Conservation (phyloP, 2,797 vertebrate genomes). For the Tachyglossus aculeatus region DNA sequence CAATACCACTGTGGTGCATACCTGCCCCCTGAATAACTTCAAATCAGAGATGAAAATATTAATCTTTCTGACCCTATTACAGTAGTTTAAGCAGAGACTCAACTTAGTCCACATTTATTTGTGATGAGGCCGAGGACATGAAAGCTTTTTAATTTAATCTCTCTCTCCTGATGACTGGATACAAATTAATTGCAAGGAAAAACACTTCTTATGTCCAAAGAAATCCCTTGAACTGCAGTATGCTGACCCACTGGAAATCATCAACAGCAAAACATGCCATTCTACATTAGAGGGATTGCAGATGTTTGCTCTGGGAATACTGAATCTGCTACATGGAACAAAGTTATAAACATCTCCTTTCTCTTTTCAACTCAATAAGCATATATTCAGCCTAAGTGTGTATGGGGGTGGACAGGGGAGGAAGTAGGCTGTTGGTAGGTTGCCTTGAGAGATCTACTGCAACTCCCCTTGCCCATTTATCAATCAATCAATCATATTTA, state of each 20-base stretch:
- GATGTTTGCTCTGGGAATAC: not conserved
- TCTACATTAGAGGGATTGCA: not conserved
- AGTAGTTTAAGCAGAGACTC: not conserved
- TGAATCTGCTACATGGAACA: not conserved
- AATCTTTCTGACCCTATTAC: not conserved
- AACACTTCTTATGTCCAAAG: conserved; percentile 16
- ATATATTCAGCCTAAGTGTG: not conserved
- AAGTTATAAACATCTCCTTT: not conserved
- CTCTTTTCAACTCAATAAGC: not conserved
- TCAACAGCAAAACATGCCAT: not conserved
- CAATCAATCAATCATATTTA: too few species aligned
- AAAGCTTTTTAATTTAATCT: not conserved
- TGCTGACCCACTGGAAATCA: not conserved
- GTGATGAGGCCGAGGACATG: not conserved
- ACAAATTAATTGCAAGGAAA: not conserved
- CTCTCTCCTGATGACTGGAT: not conserved
- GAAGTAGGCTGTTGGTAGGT: not conserved
- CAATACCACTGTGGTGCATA: not conserved
- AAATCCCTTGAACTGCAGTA: not conserved
- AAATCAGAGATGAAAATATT: not conserved
- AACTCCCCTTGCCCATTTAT: too few species aligned
- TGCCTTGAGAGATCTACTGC: not conserved
- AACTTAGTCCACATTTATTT: not conserved
- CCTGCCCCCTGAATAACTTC: not conserved
- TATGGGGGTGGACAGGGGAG: not conserved